Evolutionary conservation across 2,888 invertebrate species (phyloP), one percentile per base, ranked within the genome.

Genomic region (Therioaphis trifolii): DNA sequence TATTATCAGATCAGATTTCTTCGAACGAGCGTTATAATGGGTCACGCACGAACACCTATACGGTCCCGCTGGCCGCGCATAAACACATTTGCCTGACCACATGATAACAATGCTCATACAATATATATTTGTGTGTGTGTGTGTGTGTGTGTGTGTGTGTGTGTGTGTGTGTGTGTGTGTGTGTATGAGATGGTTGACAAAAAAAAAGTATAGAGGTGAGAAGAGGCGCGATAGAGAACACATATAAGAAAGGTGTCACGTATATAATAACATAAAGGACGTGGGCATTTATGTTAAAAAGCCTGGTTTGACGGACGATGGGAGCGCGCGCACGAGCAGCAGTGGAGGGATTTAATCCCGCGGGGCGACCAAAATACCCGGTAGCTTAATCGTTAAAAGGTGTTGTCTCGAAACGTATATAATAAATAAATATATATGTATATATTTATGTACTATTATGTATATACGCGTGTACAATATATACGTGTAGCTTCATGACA

Each of bases 371-470:
- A 71, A 80, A 80, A 80, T 80, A 80, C 71, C 80, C 80, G 61
- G 80, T 82, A 82, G 80, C 72, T 82, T 82, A 82, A 82, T 82
- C 82, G 82, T 82, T 82, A 82, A 82, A 82, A 82, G 82, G 82
- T 82, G 82, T 82, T 74, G 82, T 82, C 82, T 82, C 72, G 82
- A 72, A 74, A 80, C 18, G 52, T 21, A 55, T 40, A 7, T 35
- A 35, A 3, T 5, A 35, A n/a, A n/a, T 52, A 52, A n/a, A 52
- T 9, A 52, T n/a, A 27, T 27, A 52, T 9, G 27, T 15, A 55
- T 24, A 46, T 29, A 46, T 1, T 27, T 15, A 40, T 75, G 61
- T 46, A 46, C 4, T 14, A 11, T 14, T n/a, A 52, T 29, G 24
- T 27, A 43, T 3, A 27, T 21, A 46, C 46, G 46, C 18, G 43